These are phyloP conservation scores for Bovichtus variegatus DNA, from an alignment of 2,797 vertebrate species.

Conservation along the genomic window DNA sequence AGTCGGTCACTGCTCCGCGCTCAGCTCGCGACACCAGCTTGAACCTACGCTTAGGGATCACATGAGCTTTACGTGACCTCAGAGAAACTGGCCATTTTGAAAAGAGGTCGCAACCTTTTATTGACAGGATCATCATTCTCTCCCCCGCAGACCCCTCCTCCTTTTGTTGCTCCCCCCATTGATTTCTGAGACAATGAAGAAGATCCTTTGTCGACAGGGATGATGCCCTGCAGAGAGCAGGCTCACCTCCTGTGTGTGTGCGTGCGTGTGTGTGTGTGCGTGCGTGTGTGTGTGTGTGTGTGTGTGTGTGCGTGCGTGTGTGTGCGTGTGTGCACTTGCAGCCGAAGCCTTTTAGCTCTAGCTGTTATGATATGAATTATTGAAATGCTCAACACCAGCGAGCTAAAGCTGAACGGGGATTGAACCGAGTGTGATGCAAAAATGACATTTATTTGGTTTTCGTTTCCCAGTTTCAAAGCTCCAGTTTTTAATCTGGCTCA, in stretches of 20 bases:
- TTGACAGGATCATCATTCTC: slow-evolving; percentile 81
- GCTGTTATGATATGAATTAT: slow-evolving; percentile 67
- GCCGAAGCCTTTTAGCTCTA: slow-evolving; percentile 35
- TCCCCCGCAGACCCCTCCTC: slow-evolving; percentile 58
- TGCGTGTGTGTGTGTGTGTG: slow-evolving; percentile 13
- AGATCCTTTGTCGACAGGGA: slow-evolving; percentile 67
- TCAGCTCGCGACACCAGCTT: slow-evolving; percentile 53
- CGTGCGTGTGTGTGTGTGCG: slow-evolving; percentile 14
- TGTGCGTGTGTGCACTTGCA: slow-evolving; percentile 12
- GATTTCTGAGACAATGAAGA: slow-evolving; percentile 75
- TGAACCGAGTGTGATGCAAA: slow-evolving; percentile 27
- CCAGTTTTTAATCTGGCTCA: slow-evolving; percentile 37
- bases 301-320: slow-evolving; percentile 22
- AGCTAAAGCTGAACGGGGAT: slow-evolving; percentile 20
- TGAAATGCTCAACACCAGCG: slow-evolving; percentile 36
- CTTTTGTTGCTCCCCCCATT: slow-evolving; percentile 69
- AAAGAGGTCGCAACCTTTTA: slow-evolving; percentile 79
- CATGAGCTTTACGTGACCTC: slow-evolving; percentile 75
- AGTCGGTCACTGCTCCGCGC: slow-evolving; percentile 10
- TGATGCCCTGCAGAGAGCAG: slow-evolving; percentile 65
- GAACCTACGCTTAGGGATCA: slow-evolving; percentile 69
- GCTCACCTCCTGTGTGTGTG: slow-evolving; percentile 15
- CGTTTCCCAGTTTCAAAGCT: slow-evolving; percentile 41
- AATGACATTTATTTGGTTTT: slow-evolving; percentile 24
- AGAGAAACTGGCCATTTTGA: slow-evolving; percentile 56